Conservation (phyloP, 2,888 invertebrate genomes). For the Pheosia tremula region DNA sequence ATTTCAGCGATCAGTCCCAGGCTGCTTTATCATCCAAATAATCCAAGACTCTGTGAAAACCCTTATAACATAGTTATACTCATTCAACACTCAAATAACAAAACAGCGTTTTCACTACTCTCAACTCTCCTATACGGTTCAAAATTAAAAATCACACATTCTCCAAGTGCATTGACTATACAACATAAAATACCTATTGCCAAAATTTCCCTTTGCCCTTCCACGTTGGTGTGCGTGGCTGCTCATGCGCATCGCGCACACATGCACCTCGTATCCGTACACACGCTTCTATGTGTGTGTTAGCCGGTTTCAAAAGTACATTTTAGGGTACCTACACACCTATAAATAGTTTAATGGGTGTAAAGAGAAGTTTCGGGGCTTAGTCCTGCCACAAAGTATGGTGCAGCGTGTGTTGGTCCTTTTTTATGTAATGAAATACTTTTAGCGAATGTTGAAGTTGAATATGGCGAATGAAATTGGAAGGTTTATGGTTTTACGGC, state of each 20-base stretch:
- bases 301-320: conserved; percentile 71
- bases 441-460: conserved; percentile 11
- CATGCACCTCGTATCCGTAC: conserved; percentile 15
- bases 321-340: conserved; percentile 68
- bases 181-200: conserved; percentile 66
- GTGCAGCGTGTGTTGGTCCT: conserved; percentile 21
- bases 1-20: too few relatives aligned
- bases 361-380: conserved; percentile 47
- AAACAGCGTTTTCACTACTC: too few relatives aligned
- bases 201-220: conserved; percentile 82
- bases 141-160: conserved; percentile 28
- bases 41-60: too few relatives aligned
- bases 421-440: conserved; percentile 22
- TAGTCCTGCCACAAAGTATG: conserved; percentile 27
- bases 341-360: conserved; percentile 63
- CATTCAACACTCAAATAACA: too few relatives aligned
- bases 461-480: not conserved
- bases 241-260: conserved; percentile 43
- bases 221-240: conserved; percentile 47
- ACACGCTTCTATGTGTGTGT: conserved; percentile 44
- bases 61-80: too few relatives aligned
- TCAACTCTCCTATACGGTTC: too few relatives aligned
- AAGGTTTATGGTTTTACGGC: not conserved
- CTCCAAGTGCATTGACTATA: conserved; percentile 27
- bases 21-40: too few relatives aligned